Evolutionary conservation across 2,113 vertebrate species (phyloP).

Genomic region (Malurus alboscapulatus): DNA sequence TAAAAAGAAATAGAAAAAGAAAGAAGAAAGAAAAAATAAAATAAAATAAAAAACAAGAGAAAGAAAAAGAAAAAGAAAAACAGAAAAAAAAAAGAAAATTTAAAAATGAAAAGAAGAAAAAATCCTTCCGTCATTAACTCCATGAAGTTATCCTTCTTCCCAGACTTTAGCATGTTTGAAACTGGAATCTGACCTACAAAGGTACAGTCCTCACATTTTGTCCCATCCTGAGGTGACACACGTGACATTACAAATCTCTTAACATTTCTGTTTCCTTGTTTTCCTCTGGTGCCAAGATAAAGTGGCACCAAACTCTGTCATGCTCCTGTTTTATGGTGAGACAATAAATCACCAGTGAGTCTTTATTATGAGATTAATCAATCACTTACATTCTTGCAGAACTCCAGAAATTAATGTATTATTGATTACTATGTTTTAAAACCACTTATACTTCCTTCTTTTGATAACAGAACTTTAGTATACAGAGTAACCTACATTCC

Average conservation of each 20-base stretch:
- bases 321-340: slow-evolving; percentile 3
- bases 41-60: too few species aligned
- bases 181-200: background rate
- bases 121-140: background rate
- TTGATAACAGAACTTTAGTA: background rate
- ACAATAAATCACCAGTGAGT: background rate
- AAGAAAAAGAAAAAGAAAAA: background rate
- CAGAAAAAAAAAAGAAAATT: rapidly evolving
- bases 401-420: background rate
- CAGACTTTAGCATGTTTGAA: background rate
- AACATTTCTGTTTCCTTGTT: background rate
- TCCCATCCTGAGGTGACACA: background rate
- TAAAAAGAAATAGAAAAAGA: too few species aligned
- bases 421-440: background rate
- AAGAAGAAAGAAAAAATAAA: too few species aligned
- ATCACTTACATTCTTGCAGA: background rate
- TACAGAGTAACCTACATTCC: background rate
- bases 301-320: background rate
- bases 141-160: background rate
- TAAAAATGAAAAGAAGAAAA: too few species aligned
- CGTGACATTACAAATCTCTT: background rate
- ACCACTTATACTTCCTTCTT: background rate
- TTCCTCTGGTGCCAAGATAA: background rate
- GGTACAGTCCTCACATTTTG: background rate
- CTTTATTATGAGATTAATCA: background rate